Conservation (phyloP, 1,140 invertebrate species). For the Berghia stephanieae region DNA sequence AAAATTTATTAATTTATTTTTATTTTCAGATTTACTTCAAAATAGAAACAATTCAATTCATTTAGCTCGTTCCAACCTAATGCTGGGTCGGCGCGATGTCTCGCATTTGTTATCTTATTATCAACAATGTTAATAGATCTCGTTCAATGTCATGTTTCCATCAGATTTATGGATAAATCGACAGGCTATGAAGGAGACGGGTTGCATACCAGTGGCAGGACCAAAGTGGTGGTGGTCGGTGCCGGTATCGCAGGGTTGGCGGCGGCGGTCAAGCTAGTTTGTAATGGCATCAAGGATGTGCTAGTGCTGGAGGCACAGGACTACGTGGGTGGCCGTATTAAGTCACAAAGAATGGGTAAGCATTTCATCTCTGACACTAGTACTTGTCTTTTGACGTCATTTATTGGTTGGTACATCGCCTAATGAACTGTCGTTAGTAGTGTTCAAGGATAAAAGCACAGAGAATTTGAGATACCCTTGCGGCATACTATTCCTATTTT, state of each 20-base stretch:
- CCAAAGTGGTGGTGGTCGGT: conserved; percentile 9
- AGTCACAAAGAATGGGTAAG: conserved; percentile 10
- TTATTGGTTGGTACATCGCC: no score
- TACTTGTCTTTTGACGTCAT: no score
- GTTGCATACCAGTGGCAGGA: not conserved
- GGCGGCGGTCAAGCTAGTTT: conserved; percentile 8
- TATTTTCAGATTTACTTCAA: no score
- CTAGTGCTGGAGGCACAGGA: conserved; percentile 17
- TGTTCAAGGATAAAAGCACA: no score
- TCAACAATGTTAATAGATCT: not conserved
- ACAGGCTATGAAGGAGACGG: not conserved
- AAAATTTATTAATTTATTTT: no score
- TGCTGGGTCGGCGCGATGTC: not conserved
- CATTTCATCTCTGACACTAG: no score
- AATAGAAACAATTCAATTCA: not conserved
- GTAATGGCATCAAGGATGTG: conserved; percentile 3
- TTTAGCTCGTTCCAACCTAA: not conserved
- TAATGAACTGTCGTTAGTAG: no score
- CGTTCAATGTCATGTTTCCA: not conserved
- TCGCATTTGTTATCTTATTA: not conserved
- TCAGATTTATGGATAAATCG: not conserved
- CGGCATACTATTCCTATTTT: no score
- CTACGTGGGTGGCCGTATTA: conserved; percentile 22
- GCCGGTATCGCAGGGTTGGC: conserved; percentile 18
- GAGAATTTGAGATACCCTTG: no score